Evolutionary conservation across 1,140 invertebrate species (phyloP).

Genomic region (Amyelois transitella): DNA sequence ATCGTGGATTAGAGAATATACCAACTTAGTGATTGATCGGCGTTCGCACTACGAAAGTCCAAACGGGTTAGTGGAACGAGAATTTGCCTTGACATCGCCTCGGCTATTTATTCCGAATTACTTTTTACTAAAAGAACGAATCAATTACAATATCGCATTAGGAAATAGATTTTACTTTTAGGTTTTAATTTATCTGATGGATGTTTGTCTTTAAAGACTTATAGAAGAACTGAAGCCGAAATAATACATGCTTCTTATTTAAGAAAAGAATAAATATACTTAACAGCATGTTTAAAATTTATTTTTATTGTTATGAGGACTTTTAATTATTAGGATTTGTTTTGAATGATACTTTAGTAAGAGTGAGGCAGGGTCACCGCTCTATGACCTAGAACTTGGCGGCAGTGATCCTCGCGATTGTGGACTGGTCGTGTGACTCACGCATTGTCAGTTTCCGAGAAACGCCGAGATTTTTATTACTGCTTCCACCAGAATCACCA

Average conservation of each 20-base stretch:
- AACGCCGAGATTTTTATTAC: constrained; percentile 37
- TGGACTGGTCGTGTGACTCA: constrained; percentile 40
- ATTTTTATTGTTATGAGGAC: too few species aligned
- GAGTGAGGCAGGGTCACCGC: constrained; percentile 22
- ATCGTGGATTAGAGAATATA: too few species aligned
- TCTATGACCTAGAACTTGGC: constrained; percentile 60
- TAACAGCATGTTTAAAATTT: too few species aligned
- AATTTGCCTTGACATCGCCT: constrained; percentile 41
- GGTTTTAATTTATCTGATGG: not conserved
- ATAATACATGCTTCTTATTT: too few species aligned
- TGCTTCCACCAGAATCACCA: constrained; percentile 42
- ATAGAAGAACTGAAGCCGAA: too few species aligned
- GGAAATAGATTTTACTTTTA: not conserved
- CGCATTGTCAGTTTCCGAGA: constrained; percentile 36
- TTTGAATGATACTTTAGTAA: not conserved
- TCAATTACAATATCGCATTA: constrained; percentile 13
- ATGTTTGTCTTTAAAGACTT: not conserved
- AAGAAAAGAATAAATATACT: too few species aligned
- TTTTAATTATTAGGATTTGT: not conserved
- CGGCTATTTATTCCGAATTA: constrained; percentile 23
- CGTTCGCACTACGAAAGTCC: constrained; percentile 9
- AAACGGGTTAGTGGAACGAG: constrained; percentile 42
- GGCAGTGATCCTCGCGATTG: constrained; percentile 18
- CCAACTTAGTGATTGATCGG: not conserved
- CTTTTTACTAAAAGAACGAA: constrained; percentile 18